These are phyloP conservation scores for Pollenia labialis DNA, from an alignment of 2,888 invertebrate genomes.

Conservation along the genomic window DNA sequence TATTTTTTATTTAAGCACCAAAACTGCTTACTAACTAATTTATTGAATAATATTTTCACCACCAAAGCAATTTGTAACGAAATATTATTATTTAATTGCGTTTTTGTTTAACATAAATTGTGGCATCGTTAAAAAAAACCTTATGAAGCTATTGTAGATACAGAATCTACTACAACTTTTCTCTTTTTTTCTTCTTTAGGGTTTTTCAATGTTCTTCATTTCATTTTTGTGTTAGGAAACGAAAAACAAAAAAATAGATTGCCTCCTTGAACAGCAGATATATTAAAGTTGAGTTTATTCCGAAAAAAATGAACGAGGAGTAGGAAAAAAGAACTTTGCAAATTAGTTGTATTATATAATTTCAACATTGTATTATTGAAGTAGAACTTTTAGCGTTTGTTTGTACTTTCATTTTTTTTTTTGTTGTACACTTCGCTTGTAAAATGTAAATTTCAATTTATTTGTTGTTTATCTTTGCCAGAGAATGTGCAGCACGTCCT, in stretches of 20 bases:
- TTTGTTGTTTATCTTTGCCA: slow-evolving; percentile 37
- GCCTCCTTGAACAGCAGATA: slow-evolving; percentile 29
- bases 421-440: not conserved
- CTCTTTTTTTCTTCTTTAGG: not conserved
- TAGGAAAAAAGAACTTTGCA: slow-evolving; percentile 13
- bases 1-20: too few species aligned
- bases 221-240: slow-evolving; percentile 1
- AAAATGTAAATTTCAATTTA: slow-evolving; percentile 49
- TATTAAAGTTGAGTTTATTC: not conserved
- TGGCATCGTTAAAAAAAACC: slow-evolving; percentile 4
- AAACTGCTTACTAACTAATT: too few species aligned
- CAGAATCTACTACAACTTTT: not conserved
- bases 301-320: not conserved
- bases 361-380: slow-evolving; percentile 2
- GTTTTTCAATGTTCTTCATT: slow-evolving; percentile 30
- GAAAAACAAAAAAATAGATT: slow-evolving; percentile 8
- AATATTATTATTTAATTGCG: not conserved
- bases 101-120: slow-evolving; percentile 17
- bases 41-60: not conserved
- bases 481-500: not conserved
- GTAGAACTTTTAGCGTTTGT: slow-evolving; percentile 24
- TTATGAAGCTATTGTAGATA: not conserved
- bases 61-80: not conserved
- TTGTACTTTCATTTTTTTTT: not conserved
- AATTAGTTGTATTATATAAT: slow-evolving; percentile 49